Percentiles rank a stretch among this genome's conserved stretches.
phyloP scores from a whole-genome alignment of 2,113 vertebrate species.

The Shinisaurus crocodilurus region DNA sequence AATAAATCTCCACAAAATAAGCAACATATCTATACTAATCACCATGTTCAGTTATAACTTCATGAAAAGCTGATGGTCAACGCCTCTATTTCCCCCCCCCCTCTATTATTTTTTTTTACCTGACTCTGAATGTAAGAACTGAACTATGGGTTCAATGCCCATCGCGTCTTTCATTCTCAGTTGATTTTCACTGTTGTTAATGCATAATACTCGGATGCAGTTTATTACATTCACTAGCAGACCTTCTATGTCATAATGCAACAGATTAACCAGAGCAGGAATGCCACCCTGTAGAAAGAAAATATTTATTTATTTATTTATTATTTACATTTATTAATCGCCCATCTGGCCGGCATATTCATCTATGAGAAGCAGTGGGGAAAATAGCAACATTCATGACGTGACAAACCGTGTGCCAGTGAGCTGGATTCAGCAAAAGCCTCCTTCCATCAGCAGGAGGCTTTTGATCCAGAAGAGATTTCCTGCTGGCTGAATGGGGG shows the following conservation, averaged over 20 bases:
- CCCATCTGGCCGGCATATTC: no score
- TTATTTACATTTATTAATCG: no score
- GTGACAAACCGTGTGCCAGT: not conserved
- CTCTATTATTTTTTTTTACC: constrained; percentile 66
- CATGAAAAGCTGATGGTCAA: not conserved
- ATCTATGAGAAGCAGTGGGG: not conserved
- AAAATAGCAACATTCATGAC: not conserved
- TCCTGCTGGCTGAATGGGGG: not conserved
- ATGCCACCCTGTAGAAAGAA: constrained; percentile 74
- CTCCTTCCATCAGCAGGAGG: not conserved
- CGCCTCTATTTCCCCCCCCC: no score
- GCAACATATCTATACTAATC: not conserved
- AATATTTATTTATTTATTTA: not conserved
- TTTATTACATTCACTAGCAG: constrained; percentile 79
- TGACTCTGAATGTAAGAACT: constrained; percentile 74
- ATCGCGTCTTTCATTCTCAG: constrained; percentile 62
- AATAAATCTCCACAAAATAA: not conserved
- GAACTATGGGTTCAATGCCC: constrained; percentile 74
- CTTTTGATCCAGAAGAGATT: not conserved
- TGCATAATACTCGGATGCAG: constrained; percentile 76
- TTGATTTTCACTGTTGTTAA: constrained; percentile 71
- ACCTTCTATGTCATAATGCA: constrained; percentile 68
- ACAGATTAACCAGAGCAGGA: constrained; percentile 70
- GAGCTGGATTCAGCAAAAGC: not conserved
- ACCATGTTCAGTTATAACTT: not conserved